Evolutionary conservation across 2,113 vertebrate genomes (phyloP).

Genomic region (Spilogale gracilis): DNA sequence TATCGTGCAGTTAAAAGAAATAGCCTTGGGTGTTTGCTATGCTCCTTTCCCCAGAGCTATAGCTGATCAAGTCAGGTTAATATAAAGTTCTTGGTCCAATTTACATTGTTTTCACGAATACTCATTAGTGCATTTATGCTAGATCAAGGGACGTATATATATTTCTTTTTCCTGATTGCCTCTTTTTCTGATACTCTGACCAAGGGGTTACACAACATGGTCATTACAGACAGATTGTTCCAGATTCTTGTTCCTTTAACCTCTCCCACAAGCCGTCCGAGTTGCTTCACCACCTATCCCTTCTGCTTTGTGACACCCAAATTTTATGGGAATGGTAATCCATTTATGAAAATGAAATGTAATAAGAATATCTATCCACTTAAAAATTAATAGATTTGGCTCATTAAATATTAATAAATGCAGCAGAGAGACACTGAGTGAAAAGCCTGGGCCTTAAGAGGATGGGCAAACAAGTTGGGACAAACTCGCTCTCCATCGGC

Average conservation of each 20-base stretch:
- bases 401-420: background rate
- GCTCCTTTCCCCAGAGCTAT: background rate
- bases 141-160: background rate
- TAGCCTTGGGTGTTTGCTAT: background rate
- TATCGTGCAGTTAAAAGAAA: constrained; percentile 12
- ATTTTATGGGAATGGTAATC: background rate
- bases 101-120: background rate
- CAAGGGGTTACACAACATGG: background rate
- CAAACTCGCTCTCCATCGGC: background rate
- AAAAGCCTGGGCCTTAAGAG: background rate
- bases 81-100: background rate
- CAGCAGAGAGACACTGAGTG: background rate
- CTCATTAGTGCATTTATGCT: background rate
- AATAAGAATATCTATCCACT: background rate
- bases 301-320: background rate
- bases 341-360: background rate
- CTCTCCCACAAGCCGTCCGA: background rate
- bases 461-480: accelerated
- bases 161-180: background rate
- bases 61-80: background rate
- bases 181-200: background rate
- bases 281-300: background rate
- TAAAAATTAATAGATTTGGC: background rate
- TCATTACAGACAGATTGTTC: background rate
- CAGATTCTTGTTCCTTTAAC: background rate